phyloP scores from a whole-genome alignment of 2,888 invertebrate genomes.

The Tachina lurida region DNA sequence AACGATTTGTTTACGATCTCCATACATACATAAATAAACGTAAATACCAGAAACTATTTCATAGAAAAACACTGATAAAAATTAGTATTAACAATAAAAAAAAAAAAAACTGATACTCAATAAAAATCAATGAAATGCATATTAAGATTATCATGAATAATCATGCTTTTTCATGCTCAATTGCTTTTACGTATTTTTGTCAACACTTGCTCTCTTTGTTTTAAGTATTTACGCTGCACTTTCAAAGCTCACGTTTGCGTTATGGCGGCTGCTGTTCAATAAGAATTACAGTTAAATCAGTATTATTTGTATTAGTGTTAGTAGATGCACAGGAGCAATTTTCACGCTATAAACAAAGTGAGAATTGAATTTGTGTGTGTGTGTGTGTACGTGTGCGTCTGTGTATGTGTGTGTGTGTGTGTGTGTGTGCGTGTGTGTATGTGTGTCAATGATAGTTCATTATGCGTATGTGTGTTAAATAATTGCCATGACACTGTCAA shows the following conservation, averaged over 20 bases:
- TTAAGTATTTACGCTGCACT: not conserved
- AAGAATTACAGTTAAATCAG: slow-evolving; percentile 57
- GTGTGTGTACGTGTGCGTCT: slow-evolving; percentile 5
- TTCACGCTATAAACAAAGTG: not conserved
- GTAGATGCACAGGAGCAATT: slow-evolving; percentile 30
- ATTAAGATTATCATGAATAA: not conserved
- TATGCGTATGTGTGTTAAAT: not conserved
- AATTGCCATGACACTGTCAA: slow-evolving; percentile 33
- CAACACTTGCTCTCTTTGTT: not conserved
- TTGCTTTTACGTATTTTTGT: not conserved
- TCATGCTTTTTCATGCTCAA: not conserved
- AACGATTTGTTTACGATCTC: slow-evolving; percentile 48
- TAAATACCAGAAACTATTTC: not conserved
- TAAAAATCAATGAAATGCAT: not conserved
- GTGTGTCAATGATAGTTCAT: not conserved
- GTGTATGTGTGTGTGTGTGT: not conserved
- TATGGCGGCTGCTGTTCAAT: slow-evolving; percentile 13
- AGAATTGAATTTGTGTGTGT: not conserved
- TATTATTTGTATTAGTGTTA: slow-evolving; percentile 53
- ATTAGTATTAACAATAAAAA: not conserved
- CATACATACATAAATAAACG: slow-evolving; percentile 13
- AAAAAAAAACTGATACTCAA: not conserved
- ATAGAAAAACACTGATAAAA: not conserved
- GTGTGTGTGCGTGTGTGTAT: not conserved
- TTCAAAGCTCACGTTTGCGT: not conserved